Evolutionary conservation across 2,113 vertebrate species (phyloP), one percentile per base, ranked within the genome.

Genomic region (Melanerpes formicivorus): DNA sequence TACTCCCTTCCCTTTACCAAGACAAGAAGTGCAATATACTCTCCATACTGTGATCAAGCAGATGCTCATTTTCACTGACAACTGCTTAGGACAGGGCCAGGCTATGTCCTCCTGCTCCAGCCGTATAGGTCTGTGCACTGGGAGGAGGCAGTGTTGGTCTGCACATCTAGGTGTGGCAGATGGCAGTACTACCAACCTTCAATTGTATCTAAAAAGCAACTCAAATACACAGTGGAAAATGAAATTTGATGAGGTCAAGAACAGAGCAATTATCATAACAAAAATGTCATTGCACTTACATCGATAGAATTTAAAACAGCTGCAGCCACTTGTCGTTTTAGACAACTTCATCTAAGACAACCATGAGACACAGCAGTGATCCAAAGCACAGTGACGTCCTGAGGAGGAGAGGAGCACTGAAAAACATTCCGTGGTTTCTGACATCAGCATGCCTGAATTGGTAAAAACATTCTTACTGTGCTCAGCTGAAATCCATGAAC

Each of bases 121-220:
- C 13, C 32, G 32, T 59, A 42, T 0, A 0, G 30, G 9, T n/a
- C 10, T 18, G 22, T 46, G 27, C 30, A 18, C 15, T 60, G 27
- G 75, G 27, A 79, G 11, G 6, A 69, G 12, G 18, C 54, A 76
- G 34, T 2, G 3, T 2, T 34, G 32, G 6, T 71, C 78, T 59
- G 48, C 56, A 63, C 29, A 16, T 9, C 21, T 27, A 17, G 11
- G 14, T 5, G 16, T 26, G 7, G 18, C 52, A 52, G 29, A 13
- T 1, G 5, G 22, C 25, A 84, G 10, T 81, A 46, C 30, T 40
- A 46, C 22, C 3, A 14, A 17, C 10, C 11, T 69, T 81, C 32
- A 34, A 44, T n/a, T 4, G 3, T 19, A 63, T 14, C 40, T 65
- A 26, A 46, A 69, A 42, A 40, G 11, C 50, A 19, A 48, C 11